Evolutionary conservation across 2,797 vertebrate species (phyloP).

Genomic region (Orientallactaga sibirica): DNA sequence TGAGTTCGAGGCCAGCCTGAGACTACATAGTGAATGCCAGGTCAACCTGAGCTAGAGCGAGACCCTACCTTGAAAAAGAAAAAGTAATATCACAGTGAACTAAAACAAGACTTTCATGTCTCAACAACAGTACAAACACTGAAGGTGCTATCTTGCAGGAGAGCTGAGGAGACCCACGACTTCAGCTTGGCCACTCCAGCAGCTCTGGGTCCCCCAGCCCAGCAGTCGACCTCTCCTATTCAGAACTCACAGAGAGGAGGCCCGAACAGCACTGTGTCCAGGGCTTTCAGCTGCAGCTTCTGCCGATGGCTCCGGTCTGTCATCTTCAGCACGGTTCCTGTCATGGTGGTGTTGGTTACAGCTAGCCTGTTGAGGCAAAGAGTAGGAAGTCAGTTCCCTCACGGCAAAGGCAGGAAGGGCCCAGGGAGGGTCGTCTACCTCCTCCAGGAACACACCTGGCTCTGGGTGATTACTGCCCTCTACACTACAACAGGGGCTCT

Average conservation of each 20-base stretch:
- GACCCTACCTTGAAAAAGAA: too few relatives aligned
- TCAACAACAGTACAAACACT: background rate
- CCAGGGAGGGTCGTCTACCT: background rate
- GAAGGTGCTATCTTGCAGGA: background rate
- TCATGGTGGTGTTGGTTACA: slow-evolving; percentile 95
- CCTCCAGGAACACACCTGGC: slow-evolving; percentile 37
- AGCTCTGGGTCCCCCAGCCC: background rate
- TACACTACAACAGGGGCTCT: background rate
- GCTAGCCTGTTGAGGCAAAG: slow-evolving; percentile 91
- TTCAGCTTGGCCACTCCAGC: background rate
- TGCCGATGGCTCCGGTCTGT: slow-evolving; percentile 97
- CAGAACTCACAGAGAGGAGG: slow-evolving; percentile 94
- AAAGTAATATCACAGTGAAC: background rate
- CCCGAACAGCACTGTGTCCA: slow-evolving; percentile 98
- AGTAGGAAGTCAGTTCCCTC: background rate
- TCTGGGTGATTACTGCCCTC: slow-evolving; percentile 21
- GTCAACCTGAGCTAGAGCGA: too few relatives aligned
- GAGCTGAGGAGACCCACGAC: background rate
- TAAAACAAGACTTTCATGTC: slow-evolving; percentile 14
- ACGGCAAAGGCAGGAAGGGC: background rate
- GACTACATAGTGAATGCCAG: too few relatives aligned
- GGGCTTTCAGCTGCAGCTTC: slow-evolving; percentile 96
- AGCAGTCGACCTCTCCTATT: slow-evolving; percentile 6
- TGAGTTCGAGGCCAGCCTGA: too few relatives aligned
- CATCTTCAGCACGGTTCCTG: slow-evolving; percentile 95